A percentile compares a stretch with the other conserved stretches of the same genome.
Conservation (phyloP, 2,113 vertebrate species). For the Python bivittatus region DNA sequence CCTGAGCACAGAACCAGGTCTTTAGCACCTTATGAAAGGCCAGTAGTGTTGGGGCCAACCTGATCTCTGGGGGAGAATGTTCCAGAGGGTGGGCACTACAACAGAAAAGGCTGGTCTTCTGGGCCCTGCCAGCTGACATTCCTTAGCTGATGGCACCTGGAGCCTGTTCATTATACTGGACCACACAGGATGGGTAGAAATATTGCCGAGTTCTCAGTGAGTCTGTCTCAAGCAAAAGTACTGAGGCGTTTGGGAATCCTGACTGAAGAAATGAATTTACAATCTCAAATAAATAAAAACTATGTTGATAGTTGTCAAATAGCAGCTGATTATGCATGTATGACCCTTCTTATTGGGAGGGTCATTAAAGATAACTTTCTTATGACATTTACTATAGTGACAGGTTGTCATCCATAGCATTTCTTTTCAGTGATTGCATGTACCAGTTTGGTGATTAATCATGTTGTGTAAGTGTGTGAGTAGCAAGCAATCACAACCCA, state of each 20-base stretch:
- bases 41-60: not conserved
- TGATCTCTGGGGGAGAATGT: not conserved
- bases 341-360: not conserved
- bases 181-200: not conserved
- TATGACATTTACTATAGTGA: not conserved
- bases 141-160: not conserved
- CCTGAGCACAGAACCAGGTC: not conserved
- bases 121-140: not conserved
- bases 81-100: not conserved
- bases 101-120: not conserved
- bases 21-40: not conserved
- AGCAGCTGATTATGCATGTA: not conserved
- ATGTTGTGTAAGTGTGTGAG: not conserved
- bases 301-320: not conserved
- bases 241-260: not conserved
- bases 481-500: not conserved
- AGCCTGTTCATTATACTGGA: not conserved
- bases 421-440: constrained; percentile 10
- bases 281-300: not conserved
- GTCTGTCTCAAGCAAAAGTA: not conserved
- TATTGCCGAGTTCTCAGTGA: not conserved
- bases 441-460: not conserved
- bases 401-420: not conserved
- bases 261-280: not conserved
- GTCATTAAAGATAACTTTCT: not conserved